Percentiles rank a stretch among this genome's conserved stretches.
Evolutionary conservation across 2,113 vertebrate species (phyloP).

Genomic region (Tragelaphus strepsiceros): DNA sequence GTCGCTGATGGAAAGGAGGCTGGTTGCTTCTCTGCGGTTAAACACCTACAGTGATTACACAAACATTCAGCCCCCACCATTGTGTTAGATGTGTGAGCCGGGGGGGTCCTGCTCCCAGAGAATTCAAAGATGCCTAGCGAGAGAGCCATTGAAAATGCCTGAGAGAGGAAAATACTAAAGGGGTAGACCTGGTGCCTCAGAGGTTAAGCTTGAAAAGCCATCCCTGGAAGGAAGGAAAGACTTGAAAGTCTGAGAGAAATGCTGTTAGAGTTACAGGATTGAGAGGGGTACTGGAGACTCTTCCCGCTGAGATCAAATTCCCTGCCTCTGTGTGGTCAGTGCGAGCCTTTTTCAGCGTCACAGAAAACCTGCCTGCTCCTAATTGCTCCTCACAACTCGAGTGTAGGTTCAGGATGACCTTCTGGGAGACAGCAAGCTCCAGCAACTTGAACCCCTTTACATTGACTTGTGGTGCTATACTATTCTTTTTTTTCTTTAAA

Average conservation of each 20-base stretch:
- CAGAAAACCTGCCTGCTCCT: neutral
- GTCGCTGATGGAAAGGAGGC: slow-evolving; percentile 4
- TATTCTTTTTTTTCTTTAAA: slow-evolving; percentile 24
- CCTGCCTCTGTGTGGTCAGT: slow-evolving; percentile 1
- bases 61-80: neutral
- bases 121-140: neutral
- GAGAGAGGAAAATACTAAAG: slow-evolving; percentile 33
- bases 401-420: neutral
- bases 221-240: slow-evolving; percentile 31
- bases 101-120: neutral
- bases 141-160: neutral
- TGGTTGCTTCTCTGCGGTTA: slow-evolving; percentile 48
- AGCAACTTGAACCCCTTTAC: neutral
- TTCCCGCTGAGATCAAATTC: slow-evolving; percentile 42
- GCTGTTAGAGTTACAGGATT: neutral
- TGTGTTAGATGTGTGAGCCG: neutral
- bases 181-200: neutral
- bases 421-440: neutral
- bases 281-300: neutral
- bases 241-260: slow-evolving; percentile 7
- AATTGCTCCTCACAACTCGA: neutral
- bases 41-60: slow-evolving; percentile 34
- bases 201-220: slow-evolving; percentile 45
- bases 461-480: neutral
- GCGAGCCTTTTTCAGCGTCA: neutral